Evolutionary conservation across 2,797 vertebrate genomes (phyloP).

Genomic region (Argentina silus): DNA sequence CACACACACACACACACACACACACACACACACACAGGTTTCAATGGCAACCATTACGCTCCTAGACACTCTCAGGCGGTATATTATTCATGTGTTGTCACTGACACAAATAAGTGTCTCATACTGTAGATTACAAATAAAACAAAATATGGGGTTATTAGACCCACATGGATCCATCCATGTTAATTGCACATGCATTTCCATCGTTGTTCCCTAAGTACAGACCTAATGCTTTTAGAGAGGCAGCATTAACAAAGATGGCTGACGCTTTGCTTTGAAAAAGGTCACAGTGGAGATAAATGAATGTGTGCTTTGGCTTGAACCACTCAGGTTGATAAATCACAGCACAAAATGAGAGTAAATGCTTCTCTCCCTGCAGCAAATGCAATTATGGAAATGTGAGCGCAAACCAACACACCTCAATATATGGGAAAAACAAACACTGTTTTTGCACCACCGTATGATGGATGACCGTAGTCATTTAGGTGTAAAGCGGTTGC

Average conservation of each 20-base stretch:
- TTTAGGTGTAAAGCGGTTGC: constrained; percentile 62
- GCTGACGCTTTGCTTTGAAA: constrained; percentile 52
- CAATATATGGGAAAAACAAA: constrained; percentile 64
- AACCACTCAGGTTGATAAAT: constrained; percentile 69
- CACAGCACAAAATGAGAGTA: constrained; percentile 69
- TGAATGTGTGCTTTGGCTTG: constrained; percentile 67
- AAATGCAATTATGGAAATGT: constrained; percentile 78
- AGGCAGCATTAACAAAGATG: constrained; percentile 48
- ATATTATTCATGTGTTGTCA: background rate
- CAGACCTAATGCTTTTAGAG: constrained; percentile 1
- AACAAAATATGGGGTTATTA: background rate
- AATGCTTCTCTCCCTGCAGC: constrained; percentile 64
- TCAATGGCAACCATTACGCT: background rate
- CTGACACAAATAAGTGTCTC: background rate
- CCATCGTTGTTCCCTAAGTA: constrained; percentile 22
- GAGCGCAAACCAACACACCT: constrained; percentile 61
- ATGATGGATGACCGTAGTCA: constrained; percentile 71
- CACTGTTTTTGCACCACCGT: constrained; percentile 25
- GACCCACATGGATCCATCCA: constrained; percentile 22
- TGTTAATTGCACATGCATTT: constrained; percentile 38
- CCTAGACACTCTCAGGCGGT: background rate
- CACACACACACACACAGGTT: background rate
- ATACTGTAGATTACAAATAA: too few species aligned
- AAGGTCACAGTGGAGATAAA: constrained; percentile 68
- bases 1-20: background rate